phyloP scores from a whole-genome alignment of 2,888 invertebrate genomes.

The Dasysyrphus tricinctus region DNA sequence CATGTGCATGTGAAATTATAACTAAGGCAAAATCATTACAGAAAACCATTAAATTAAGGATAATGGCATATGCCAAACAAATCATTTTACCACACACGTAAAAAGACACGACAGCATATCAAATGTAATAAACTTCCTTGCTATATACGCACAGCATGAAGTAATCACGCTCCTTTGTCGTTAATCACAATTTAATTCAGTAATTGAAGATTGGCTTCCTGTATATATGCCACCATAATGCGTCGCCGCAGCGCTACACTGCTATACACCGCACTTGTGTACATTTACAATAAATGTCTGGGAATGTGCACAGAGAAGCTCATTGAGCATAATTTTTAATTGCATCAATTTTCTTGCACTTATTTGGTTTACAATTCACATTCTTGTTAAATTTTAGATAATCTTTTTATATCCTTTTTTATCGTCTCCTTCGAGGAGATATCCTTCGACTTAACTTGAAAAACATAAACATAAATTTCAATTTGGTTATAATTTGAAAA shows the following conservation, averaged over 20 bases:
- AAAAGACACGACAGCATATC: slow-evolving; percentile 11
- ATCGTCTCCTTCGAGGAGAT: background rate
- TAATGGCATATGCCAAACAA: slow-evolving; percentile 18
- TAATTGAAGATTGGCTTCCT: slow-evolving; percentile 57
- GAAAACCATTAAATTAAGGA: slow-evolving; percentile 29
- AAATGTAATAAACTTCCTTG: slow-evolving; percentile 27
- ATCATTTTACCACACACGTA: slow-evolving; percentile 17
- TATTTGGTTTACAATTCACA: slow-evolving; percentile 55
- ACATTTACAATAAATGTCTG: background rate
- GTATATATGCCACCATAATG: background rate
- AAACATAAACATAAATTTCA: slow-evolving; percentile 65
- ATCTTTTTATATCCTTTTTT: background rate
- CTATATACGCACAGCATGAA: slow-evolving; percentile 1
- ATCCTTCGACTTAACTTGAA: background rate
- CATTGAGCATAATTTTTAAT: slow-evolving; percentile 63
- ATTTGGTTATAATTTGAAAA: slow-evolving; percentile 68
- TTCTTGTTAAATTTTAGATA: slow-evolving; percentile 18
- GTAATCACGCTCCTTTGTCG: slow-evolving; percentile 42
- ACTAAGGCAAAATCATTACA: slow-evolving; percentile 3
- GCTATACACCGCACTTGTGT: background rate
- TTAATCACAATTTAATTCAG: slow-evolving; percentile 63
- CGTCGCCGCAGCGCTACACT: background rate
- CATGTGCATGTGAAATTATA: slow-evolving; percentile 8
- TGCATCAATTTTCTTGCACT: slow-evolving; percentile 58
- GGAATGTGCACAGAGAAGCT: slow-evolving; percentile 8